Conservation (phyloP, 2,888 invertebrate species). For the Sialis lutaria region DNA sequence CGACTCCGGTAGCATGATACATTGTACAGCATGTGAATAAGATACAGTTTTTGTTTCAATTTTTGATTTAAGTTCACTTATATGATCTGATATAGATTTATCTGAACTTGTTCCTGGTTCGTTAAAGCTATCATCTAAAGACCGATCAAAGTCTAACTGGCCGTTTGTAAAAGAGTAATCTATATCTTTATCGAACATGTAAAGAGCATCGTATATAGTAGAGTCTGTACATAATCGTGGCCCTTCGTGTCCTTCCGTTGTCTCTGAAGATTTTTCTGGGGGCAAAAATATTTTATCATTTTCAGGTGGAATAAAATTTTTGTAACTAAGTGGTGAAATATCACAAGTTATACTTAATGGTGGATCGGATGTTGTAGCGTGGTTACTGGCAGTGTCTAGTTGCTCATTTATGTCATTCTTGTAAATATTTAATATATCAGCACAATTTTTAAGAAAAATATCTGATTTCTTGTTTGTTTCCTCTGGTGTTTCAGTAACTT, state of each 20-base stretch:
- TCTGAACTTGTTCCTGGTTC: slow-evolving; percentile 10
- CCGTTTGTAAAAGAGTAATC: slow-evolving; percentile 19
- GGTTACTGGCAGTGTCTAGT: background rate
- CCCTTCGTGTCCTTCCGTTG: slow-evolving; percentile 1
- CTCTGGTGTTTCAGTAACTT: slow-evolving; percentile 18
- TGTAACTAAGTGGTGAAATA: slow-evolving; percentile 14
- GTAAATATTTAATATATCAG: background rate
- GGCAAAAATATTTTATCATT: slow-evolving; percentile 24
- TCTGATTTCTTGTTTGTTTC: slow-evolving; percentile 9
- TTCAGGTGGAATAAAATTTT: slow-evolving; percentile 25
- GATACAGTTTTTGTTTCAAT: slow-evolving; percentile 21
- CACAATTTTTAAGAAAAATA: slow-evolving; percentile 3
- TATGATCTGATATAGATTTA: slow-evolving; percentile 26
- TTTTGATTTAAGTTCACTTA: slow-evolving; percentile 23
- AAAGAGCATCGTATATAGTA: background rate
- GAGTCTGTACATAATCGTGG: slow-evolving; percentile 3
- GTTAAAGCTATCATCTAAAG: slow-evolving; percentile 2
- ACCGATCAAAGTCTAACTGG: slow-evolving; percentile 10
- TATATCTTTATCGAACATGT: background rate
- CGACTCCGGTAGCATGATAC: slow-evolving; percentile 33
- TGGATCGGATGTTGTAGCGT: background rate
- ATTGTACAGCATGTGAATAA: slow-evolving; percentile 34
- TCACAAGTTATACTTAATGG: background rate
- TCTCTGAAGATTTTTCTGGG: slow-evolving; percentile 10
- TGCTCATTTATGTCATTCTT: background rate